Evolutionary conservation across 2,797 vertebrate genomes (phyloP), one percentile per base, ranked within the genome.

Genomic region (Hyperoplus lanceolatus): DNA sequence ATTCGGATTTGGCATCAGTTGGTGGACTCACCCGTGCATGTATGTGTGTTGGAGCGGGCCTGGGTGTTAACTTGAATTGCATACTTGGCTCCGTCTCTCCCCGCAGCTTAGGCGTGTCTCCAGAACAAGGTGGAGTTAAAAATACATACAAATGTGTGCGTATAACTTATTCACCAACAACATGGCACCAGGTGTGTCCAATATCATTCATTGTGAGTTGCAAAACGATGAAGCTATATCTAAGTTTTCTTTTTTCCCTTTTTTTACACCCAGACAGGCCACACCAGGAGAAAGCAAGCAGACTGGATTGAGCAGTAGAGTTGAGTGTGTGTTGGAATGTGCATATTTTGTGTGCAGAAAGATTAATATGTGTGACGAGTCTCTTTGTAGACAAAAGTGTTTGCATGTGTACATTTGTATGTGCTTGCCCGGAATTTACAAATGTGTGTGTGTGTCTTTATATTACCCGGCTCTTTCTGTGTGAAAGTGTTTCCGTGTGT

Each of bases 401-500:
- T 85, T 83, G 72, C 78, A 84, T 69, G 8, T 83, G 83, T 86
- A 50, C 60, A 36, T 82, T 73, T 70, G 53, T 66, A 56, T 49
- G 53, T 70, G 57, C 50, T 58, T 84, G 21, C 15, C 49, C n/a
- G 71, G 56, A 51, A 48, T 75, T 41, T 62, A 74, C 71, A 45
- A 42, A 63, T 71, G 39, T 59, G 57, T 49, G 67, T 65, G 66
- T 64, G 51, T 83, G 72, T 66, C 53, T 73, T 41, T 45, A 65
- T 21, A 57, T 42, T 38, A 64, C 51, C 82, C 74, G 53, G 63
- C 42, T 70, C 59, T 68, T 73, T 49, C 46, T 48, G 49, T 41
- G 51, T 81, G 5, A 81, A 88, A 93, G 82, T 79, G 80, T 83
- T 93, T 90, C 89, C 73, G 46, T 87, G 70, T 92, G 89, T 90